These are phyloP conservation scores for Drosophila conformis DNA, from an alignment of 2,888 invertebrate species.

Conservation along the genomic window DNA sequence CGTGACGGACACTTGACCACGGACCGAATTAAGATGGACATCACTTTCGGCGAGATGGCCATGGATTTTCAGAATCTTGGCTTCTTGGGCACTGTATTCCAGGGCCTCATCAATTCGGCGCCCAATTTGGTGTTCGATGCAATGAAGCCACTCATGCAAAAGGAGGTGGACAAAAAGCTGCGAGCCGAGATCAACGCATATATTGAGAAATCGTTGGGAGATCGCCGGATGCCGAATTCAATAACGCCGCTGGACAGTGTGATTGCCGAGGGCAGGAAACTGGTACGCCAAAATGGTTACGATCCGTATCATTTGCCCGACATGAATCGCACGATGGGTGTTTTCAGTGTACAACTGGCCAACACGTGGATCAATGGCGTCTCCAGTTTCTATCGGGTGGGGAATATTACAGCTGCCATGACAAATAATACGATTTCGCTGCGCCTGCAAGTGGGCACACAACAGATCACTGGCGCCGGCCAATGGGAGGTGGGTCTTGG, in stretches of 20 bases:
- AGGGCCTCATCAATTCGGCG: slow-evolving; percentile 92
- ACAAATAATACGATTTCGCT: slow-evolving; percentile 88
- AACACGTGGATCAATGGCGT: slow-evolving; percentile 93
- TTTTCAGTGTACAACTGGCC: slow-evolving; percentile 89
- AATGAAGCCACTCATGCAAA: slow-evolving; percentile 93
- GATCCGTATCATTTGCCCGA: slow-evolving; percentile 92
- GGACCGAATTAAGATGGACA: slow-evolving; percentile 92
- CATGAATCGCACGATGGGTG: slow-evolving; percentile 89
- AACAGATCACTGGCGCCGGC: slow-evolving; percentile 90
- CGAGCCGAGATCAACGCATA: slow-evolving; percentile 91
- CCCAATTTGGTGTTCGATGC: slow-evolving; percentile 93
- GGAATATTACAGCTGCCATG: slow-evolving; percentile 90
- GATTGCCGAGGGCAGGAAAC: slow-evolving; percentile 90
- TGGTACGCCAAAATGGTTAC: slow-evolving; percentile 87
- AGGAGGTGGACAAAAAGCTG: slow-evolving; percentile 91
- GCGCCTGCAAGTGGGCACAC: slow-evolving; percentile 91
- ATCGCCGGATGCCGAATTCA: slow-evolving; percentile 92
- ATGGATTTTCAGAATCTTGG: slow-evolving; percentile 93
- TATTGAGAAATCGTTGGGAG: slow-evolving; percentile 89
- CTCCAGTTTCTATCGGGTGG: slow-evolving; percentile 92
- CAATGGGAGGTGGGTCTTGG: slow-evolving; percentile 92
- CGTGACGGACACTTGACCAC: slow-evolving; percentile 91
- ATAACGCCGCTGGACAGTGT: slow-evolving; percentile 94
- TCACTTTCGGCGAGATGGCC: slow-evolving; percentile 90
- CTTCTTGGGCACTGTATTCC: slow-evolving; percentile 89